Conservation (phyloP, 2,113 vertebrate genomes). For the Lasiurus borealis region DNA sequence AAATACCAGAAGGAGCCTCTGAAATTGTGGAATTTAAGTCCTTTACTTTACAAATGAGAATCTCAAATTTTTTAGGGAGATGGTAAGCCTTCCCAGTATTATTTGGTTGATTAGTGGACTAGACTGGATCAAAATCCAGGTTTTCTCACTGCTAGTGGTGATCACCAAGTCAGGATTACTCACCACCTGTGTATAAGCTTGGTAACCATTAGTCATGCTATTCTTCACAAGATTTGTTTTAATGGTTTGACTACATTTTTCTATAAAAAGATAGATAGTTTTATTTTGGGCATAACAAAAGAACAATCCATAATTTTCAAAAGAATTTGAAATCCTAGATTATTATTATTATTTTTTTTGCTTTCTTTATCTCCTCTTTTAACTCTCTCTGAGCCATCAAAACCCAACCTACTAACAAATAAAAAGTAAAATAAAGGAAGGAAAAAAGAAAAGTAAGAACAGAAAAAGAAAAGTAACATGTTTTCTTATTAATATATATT, state of each 20-base stretch:
- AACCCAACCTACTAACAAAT: background rate
- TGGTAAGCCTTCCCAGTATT: background rate
- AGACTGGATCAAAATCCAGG: background rate
- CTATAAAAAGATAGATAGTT: background rate
- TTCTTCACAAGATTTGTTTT: background rate
- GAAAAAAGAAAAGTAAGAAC: background rate
- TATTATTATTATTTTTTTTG: background rate
- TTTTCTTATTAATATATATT: background rate
- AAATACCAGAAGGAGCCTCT: background rate
- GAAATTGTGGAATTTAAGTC: background rate
- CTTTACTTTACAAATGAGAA: background rate
- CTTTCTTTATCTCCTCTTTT: background rate
- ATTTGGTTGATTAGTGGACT: background rate
- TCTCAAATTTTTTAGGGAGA: accelerated
- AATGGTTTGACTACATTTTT: background rate
- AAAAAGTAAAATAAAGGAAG: background rate
- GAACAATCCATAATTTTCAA: background rate
- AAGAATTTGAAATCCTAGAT: background rate
- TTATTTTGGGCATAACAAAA: background rate
- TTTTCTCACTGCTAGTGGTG: background rate
- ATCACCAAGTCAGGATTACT: no score
- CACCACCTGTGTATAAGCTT: background rate
- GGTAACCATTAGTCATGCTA: background rate
- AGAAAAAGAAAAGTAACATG: background rate
- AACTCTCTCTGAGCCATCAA: background rate